Evolutionary conservation across 2,888 invertebrate species (phyloP), one percentile per base, ranked within the genome.

Genomic region (Myopa testacea): DNA sequence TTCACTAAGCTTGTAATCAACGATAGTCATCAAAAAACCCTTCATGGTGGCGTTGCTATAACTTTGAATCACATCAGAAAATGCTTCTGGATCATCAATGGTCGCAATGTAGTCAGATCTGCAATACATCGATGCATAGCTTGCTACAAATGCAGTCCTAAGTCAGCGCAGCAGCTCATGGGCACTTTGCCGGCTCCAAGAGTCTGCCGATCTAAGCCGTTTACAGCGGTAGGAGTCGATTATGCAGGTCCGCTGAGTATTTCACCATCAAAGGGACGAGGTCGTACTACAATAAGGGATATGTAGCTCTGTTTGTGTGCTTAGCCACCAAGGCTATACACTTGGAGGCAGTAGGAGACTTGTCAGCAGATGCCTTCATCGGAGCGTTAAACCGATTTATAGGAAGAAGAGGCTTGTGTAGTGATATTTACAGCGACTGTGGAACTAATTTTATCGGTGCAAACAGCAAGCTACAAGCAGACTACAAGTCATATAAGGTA

Each of bases 351-450:
- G 78, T 81, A 4, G 77, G 77, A 0, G 77, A 79, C n/a, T 63
- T 80, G 0, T 75, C 80, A 1, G 83, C 84, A 0, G 79, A 82
- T 7, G 72, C 72, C 7, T 58, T 72, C 34, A 55, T 72, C 38
- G 72, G 50, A 26, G 60, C 72, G 16, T 34, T 72, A 8, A 72
- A 72, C 14, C 26, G 37, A 19, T 72, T 72, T 72, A 26, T 72
- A 40, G 72, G 50, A 19, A 19, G 72, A 16, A 50, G 60, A 8
- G 60, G 55, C 16, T 34, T 73, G 12, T 73, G 72, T 37, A 38
- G 16, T 6, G 34, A 62, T 55, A 40, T 72, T 37, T 72, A 52
- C 50, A 50, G 72, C 55, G 72, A 72, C 38, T 55, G 55, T 40
- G 72, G 72, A 1, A 73, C 72, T 6, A 73, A 73, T 38, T 73